These are phyloP conservation scores for Ethmia dodecea DNA, from an alignment of 2,888 invertebrate species.

Conservation along the genomic window DNA sequence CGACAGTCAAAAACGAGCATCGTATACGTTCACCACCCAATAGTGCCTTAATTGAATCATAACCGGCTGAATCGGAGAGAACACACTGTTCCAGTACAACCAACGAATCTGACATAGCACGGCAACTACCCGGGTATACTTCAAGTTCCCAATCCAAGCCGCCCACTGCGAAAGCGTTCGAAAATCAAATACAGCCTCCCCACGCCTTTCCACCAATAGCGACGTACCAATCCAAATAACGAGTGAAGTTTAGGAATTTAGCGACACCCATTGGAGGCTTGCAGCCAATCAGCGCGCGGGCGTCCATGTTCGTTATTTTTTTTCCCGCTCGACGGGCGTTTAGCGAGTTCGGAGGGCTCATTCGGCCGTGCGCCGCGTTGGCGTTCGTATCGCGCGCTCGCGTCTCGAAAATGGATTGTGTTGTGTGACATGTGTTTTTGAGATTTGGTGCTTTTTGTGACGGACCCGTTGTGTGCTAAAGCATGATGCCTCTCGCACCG, in stretches of 20 bases:
- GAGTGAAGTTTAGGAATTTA: conserved; percentile 40
- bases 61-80: conserved; percentile 57
- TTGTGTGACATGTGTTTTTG: conserved; percentile 68
- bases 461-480: conserved; percentile 66
- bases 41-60: conserved; percentile 66
- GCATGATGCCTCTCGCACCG: conserved; percentile 97
- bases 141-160: conserved; percentile 52
- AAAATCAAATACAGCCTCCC: conserved; percentile 62
- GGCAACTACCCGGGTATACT: conserved; percentile 62
- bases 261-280: conserved; percentile 42
- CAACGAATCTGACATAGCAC: conserved; percentile 48
- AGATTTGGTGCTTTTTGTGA: conserved; percentile 61
- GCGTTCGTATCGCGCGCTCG: conserved; percentile 70
- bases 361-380: conserved; percentile 73
- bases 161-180: conserved; percentile 64
- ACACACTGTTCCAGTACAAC: conserved; percentile 31
- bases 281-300: conserved; percentile 48
- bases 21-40: conserved; percentile 46
- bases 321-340: conserved; percentile 44
- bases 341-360: conserved; percentile 43
- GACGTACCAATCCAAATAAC: conserved; percentile 41
- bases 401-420: conserved; percentile 69
- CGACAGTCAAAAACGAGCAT: conserved; percentile 45
- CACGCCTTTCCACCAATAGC: conserved; percentile 45
- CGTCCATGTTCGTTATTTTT: conserved; percentile 65